Conservation (phyloP, 2,797 vertebrate species). For the Eupleurogrammus muticus region DNA sequence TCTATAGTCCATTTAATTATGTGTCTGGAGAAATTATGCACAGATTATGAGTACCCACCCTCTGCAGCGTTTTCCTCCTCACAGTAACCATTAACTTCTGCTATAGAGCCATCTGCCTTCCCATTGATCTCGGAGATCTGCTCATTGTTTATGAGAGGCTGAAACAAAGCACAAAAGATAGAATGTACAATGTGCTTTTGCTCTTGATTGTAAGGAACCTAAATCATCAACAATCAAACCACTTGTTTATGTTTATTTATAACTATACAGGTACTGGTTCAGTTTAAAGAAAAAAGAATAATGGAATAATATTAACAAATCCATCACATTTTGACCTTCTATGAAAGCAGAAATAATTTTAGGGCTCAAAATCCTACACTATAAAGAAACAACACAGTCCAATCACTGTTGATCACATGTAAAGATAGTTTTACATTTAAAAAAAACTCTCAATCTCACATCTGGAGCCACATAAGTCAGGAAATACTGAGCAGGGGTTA, state of each 20-base stretch:
- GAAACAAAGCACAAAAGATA: constrained; percentile 54
- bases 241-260: background rate
- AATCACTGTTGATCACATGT: constrained; percentile 7
- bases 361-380: constrained; percentile 15
- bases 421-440: constrained; percentile 22
- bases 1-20: constrained; percentile 11
- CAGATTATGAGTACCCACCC: constrained; percentile 66
- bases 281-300: background rate
- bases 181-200: background rate
- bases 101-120: constrained; percentile 72
- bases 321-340: background rate
- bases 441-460: constrained; percentile 43
- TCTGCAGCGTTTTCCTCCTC: constrained; percentile 72
- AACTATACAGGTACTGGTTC: background rate
- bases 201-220: background rate
- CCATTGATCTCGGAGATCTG: constrained; percentile 81
- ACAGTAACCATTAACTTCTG: constrained; percentile 66
- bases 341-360: constrained; percentile 19
- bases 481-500: constrained; percentile 31
- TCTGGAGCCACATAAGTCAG: constrained; percentile 53
- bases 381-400: constrained; percentile 29
- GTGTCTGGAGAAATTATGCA: background rate
- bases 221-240: background rate
- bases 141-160: constrained; percentile 86
- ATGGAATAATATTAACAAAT: background rate